Conservation (phyloP, 1,140 invertebrate species). For the Cydia splendana region DNA sequence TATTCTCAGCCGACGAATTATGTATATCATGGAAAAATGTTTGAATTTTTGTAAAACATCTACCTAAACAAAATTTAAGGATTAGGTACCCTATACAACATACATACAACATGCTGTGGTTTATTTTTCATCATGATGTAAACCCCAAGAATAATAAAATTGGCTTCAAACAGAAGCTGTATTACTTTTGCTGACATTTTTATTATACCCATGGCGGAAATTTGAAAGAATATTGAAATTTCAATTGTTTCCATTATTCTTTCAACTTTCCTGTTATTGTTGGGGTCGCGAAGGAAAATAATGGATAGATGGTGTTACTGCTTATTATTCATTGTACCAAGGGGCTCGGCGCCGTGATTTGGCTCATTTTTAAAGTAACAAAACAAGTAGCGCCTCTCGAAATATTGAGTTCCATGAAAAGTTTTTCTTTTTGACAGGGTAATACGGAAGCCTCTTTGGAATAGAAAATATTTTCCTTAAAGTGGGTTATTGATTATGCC, state of each 20-base stretch:
- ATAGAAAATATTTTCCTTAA: constrained; percentile 33
- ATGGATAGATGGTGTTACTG: constrained; percentile 67
- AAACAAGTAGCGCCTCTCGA: constrained; percentile 54
- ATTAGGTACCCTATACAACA: too few species aligned
- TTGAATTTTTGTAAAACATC: too few species aligned
- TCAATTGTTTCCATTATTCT: constrained; percentile 66
- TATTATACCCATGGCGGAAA: constrained; percentile 17
- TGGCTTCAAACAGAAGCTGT: background rate
- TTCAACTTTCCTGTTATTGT: constrained; percentile 58
- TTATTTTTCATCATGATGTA: background rate
- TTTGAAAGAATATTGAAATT: constrained; percentile 60
- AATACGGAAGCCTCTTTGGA: constrained; percentile 41
- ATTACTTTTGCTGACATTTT: background rate
- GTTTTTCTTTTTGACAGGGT: constrained; percentile 45
- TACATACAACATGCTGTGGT: background rate
- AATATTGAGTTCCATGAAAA: constrained; percentile 48
- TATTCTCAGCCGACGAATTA: too few species aligned
- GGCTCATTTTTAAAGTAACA: constrained; percentile 73
- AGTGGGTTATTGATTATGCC: constrained; percentile 27
- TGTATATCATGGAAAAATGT: too few species aligned
- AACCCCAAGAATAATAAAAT: background rate
- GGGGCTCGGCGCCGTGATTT: constrained; percentile 62
- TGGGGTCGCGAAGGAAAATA: constrained; percentile 64
- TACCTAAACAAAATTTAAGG: too few species aligned
- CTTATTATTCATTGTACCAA: constrained; percentile 74